Percentiles rank a stretch among this genome's conserved stretches.
Conservation (phyloP, 1,140 invertebrate species). For the Leptopilina clavipes region DNA sequence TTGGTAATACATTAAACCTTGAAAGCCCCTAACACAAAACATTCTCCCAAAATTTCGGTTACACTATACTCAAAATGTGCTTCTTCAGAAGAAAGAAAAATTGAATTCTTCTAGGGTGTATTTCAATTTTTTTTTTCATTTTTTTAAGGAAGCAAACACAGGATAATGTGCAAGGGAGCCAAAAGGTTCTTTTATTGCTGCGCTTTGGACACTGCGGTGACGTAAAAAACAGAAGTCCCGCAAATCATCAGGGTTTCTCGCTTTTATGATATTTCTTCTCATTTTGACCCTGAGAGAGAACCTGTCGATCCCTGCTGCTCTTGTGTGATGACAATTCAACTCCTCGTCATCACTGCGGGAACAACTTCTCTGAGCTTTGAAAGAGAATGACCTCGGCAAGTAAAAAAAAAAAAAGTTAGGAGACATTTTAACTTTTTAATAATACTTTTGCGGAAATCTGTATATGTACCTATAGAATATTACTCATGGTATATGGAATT, state of each 20-base stretch:
- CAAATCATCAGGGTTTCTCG: not conserved
- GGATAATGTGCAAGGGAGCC: not conserved
- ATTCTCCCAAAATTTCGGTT: not conserved
- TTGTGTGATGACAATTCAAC: constrained; percentile 43
- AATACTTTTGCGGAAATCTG: not conserved
- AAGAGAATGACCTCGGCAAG: not conserved
- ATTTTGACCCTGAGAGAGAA: constrained; percentile 6
- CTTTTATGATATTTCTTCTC: too few relatives aligned
- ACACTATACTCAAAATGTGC: not conserved
- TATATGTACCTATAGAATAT: not conserved
- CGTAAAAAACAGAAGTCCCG: constrained; percentile 7
- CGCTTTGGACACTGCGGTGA: not conserved
- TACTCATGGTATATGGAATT: not conserved
- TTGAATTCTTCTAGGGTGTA: not conserved
- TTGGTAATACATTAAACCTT: constrained; percentile 5
- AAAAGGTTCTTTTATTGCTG: not conserved
- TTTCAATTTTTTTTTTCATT: too few relatives aligned
- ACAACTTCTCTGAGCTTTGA: not conserved
- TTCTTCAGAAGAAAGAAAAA: not conserved
- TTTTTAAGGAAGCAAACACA: not conserved
- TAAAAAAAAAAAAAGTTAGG: not conserved
- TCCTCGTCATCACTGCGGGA: constrained; percentile 21
- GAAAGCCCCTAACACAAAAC: not conserved
- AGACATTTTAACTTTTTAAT: constrained; percentile 11
- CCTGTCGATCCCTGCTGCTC: constrained; percentile 35